Conservation (phyloP, 2,888 invertebrate genomes). For the Thymelicus acteon region DNA sequence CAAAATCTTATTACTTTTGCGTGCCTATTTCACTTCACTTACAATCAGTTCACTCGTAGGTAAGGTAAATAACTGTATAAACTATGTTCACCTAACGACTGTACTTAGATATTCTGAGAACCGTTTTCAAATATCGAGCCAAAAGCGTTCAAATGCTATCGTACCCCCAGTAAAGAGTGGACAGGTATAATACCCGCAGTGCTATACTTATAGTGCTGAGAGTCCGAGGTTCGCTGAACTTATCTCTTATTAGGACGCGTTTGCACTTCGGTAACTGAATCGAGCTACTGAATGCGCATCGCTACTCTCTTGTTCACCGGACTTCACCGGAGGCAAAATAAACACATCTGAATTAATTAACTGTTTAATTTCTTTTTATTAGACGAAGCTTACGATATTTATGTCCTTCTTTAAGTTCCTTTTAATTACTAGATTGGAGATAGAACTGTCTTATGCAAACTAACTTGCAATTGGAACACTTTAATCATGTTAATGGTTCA, state of each 20-base stretch:
- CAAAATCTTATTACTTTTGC: too few relatives aligned
- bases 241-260: slow-evolving; percentile 15
- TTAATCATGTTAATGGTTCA: too few relatives aligned
- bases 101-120: slow-evolving; percentile 22
- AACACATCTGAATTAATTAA: not conserved
- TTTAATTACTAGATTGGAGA: too few relatives aligned
- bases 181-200: not conserved
- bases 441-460: too few relatives aligned
- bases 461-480: too few relatives aligned
- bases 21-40: too few relatives aligned
- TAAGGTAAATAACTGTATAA: not conserved
- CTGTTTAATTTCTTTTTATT: too few relatives aligned
- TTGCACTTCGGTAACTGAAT: not conserved
- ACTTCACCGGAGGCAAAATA: not conserved
- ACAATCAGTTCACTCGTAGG: too few relatives aligned
- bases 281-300: not conserved
- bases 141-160: slow-evolving; percentile 17
- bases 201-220: slow-evolving; percentile 14
- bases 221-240: slow-evolving; percentile 38
- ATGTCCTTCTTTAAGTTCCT: too few relatives aligned
- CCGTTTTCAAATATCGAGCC: slow-evolving; percentile 29
- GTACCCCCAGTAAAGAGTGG: slow-evolving; percentile 20
- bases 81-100: not conserved
- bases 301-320: not conserved
- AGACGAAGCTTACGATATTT: too few relatives aligned